Evolutionary conservation across 2,888 invertebrate species (phyloP).

Genomic region (Arge pagana): DNA sequence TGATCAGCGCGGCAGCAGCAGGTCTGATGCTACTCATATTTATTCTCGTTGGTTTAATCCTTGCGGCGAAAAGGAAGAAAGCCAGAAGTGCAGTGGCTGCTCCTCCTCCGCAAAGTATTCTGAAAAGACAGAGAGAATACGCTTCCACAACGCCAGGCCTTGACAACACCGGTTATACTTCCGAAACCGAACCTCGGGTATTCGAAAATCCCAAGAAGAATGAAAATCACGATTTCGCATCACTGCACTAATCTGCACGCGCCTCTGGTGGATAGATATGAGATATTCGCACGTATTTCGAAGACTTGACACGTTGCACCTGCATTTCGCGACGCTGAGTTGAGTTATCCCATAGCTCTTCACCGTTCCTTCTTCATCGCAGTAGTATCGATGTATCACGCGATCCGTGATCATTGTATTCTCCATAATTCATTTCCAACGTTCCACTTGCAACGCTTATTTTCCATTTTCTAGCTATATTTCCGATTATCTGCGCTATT

Average conservation of each 20-base stretch:
- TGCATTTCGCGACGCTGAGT: no score
- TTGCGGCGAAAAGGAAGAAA: conserved; percentile 48
- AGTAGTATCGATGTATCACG: no score
- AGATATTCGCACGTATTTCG: background rate
- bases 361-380: no score
- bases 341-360: no score
- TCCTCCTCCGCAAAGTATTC: conserved; percentile 43
- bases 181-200: conserved; percentile 51
- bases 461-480: no score
- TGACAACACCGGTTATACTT: conserved; percentile 50
- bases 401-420: no score
- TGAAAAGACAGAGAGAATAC: conserved; percentile 41
- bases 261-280: background rate
- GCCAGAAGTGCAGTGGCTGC: conserved; percentile 48
- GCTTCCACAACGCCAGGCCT: conserved; percentile 39
- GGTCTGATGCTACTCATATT: conserved; percentile 64
- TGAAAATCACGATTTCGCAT: no score
- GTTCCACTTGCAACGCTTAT: no score
- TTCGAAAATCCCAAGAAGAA: background rate
- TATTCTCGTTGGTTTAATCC: conserved; percentile 40
- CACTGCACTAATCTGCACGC: no score
- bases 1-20: conserved; percentile 67
- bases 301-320: no score
- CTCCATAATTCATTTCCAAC: no score
- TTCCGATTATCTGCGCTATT: no score